A percentile compares a stretch with the other conserved stretches of the same genome.
These are phyloP conservation scores for Propithecus deckenii DNA, from an alignment of 2,797 vertebrate genomes.

Conservation along the genomic window DNA sequence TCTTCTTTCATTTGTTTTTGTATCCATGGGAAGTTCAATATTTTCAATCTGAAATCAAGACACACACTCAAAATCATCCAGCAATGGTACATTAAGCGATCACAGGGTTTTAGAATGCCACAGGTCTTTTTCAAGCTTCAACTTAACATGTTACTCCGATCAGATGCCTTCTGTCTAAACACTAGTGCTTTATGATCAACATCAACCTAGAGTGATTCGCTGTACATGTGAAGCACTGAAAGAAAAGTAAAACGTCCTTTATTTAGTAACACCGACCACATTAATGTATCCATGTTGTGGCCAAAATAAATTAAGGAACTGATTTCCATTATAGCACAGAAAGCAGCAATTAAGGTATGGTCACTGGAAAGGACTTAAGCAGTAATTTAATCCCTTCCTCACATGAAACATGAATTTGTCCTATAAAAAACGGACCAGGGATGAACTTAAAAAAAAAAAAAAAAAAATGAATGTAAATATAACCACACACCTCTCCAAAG, in stretches of 20 bases:
- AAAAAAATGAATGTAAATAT: neutral
- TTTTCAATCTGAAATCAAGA: constrained; percentile 90
- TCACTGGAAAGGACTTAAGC: neutral
- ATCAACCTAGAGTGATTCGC: neutral
- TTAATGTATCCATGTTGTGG: neutral
- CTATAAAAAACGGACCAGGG: neutral
- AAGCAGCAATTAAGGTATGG: neutral
- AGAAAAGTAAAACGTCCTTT: neutral
- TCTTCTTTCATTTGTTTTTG: constrained; percentile 92
- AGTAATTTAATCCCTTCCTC: neutral
- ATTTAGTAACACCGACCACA: neutral
- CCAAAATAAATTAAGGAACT: neutral
- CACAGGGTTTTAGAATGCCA: neutral
- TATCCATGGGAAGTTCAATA: constrained; percentile 93
- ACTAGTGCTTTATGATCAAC: neutral
- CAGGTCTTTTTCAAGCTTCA: neutral
- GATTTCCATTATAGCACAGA: neutral
- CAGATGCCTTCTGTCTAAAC: neutral
- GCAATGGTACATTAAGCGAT: neutral
- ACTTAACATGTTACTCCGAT: neutral
- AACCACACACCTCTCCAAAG: constrained; percentile 75
- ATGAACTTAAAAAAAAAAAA: neutral
- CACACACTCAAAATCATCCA: neutral
- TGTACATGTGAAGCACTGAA: neutral
- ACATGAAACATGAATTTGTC: neutral